Base-by-base conservation (phyloP, 1,140 invertebrate species). In the Aphis gossypii region DNA sequence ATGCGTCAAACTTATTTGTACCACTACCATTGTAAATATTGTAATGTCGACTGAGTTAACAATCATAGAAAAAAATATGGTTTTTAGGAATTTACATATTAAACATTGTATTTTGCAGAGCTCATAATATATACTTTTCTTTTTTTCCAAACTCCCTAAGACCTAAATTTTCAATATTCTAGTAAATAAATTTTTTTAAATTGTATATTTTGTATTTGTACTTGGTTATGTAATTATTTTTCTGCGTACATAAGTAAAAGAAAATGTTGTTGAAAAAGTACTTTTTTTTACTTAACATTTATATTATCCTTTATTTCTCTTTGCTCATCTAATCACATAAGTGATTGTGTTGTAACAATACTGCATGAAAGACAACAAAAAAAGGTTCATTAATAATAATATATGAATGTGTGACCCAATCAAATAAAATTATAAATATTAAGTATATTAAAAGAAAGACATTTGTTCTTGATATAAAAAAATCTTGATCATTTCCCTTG, bases 211-310 rank as follows among this genome's bases (percentile, higher is more conserved):
- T 92, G 51, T 93, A 93, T 93, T 93, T 93, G 68, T 93, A 93
- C 82, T 93, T 93, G 92, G 92, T 93, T 93, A 93, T 86, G 92
- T 93, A 93, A 93, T 86, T 93, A 93, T 93, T 93, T 93, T 93
- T 93, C 92, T 86, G 68, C 76, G 35, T 92, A 90, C 23, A 82
- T 38, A 51, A 93, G 82, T 93, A 93, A 93, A 93, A 83, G 68
- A 83, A 92, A 92, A 38, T 38, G 46, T 92, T 92, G 68, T 92
- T 92, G 51, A 92, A 83, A 82, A 18, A 51, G 44, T n/a, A 8
- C 76, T 76, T 76, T 76, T 76, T 54, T 89, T 14, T 89, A 38
- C 21, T 41, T 38, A n/a, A 20, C 25, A 56, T 89, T 54, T 23
- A 48, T 51, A 88, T 35, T 11, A 8, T 88, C 84, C 88, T 56